Base-by-base conservation (phyloP, 1,140 invertebrate species). In the Apolygus lucorum region DNA sequence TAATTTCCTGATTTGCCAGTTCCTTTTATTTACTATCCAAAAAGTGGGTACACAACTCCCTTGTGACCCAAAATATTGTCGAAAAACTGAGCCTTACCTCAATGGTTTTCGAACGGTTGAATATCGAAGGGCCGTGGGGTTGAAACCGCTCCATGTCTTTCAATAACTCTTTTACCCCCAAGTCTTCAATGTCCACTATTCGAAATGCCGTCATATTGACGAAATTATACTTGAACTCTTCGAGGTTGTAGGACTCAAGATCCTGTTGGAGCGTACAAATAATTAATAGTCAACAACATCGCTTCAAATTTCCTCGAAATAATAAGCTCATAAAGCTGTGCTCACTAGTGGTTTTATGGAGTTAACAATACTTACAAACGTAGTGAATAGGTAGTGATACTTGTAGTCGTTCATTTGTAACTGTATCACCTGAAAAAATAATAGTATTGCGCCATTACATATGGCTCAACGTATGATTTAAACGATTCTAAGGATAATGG, bases 131-230 rank as follows among this genome's bases (percentile, higher is more conserved):
- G 68, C 79, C 81, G 49, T 77, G 74, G 27, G 83, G 82, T 70
- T 86, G 82, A 76, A 86, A 86, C 28, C 82, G 81, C 73, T 87
- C 84, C 85, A 88, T 88, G 72, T 87, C 85, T 74, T 82, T 82
- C 1, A 88, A 78, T 28, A 84, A 81, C 52, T 79, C 78, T 65
- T 81, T 78, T 2, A 86, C 84, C 26, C 78, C 77, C 34, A 80
- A 77, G 73, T 85, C 81, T 26, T 85, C 84, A 14, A 81, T 81
- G 74, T 85, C 82, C 22, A 87, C 90, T 69, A 96, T 80, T 66
- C 93, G 83, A 80, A 92, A 96, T 2, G 92, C 90, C 52, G 92
- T 95, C 82, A 96, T 95, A 78, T 96, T 96, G 13, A 95, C 93
- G 70, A 88, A 88, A 79, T 95, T 95, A 81, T 95, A 95, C 77